Evolutionary conservation across 1,140 invertebrate genomes (phyloP), one percentile per base, ranked within the genome.

Genomic region (Myzus persicae): DNA sequence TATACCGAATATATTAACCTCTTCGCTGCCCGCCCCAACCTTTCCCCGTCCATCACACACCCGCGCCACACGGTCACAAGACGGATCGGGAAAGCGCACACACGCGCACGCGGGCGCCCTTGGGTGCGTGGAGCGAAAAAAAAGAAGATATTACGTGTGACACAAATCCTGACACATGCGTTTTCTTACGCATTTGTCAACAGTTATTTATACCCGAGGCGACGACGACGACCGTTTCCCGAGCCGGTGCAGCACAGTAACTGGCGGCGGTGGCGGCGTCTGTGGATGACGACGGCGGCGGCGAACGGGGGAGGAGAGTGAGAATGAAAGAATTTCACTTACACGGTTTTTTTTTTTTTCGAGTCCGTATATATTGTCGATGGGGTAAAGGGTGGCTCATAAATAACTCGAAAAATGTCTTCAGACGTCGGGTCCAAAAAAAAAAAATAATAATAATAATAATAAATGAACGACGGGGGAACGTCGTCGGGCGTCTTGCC

Each of bases 91-190:
- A 54, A 90, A 48, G 38, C n/a, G 46, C 44, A n/a, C 59, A 31
- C 87, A 90, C 44, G 20, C 46, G 20, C 88, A 26, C 36, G 44
- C 14, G 26, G 59, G 14, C 31, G 22, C 46, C 36, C 18, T 40
- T 40, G 11, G 59, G 40, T n/a, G 31, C 59, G 40, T 31, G 42
- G 20, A 44, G n/a, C 20, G 46, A n/a, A 46, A 48, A 91, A 91
- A 40, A 92, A 93, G 22, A 51, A 93, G 46, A 93, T 93, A 93
- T 93, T 93, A 54, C 91, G 67, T 24, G 81, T 54, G 91, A 84
- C 91, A 85, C 81, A 93, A 93, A 93, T 93, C 91, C 46, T 85
- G 81, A 93, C 91, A 54, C 81, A 92, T 84, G 91, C 91, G 91
- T 93, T 93, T 93, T 40, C 36, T 93, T 42, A 31, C 81, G 91